Evolutionary conservation across 2,113 vertebrate species (phyloP).

Genomic region (Loxodonta africana): DNA sequence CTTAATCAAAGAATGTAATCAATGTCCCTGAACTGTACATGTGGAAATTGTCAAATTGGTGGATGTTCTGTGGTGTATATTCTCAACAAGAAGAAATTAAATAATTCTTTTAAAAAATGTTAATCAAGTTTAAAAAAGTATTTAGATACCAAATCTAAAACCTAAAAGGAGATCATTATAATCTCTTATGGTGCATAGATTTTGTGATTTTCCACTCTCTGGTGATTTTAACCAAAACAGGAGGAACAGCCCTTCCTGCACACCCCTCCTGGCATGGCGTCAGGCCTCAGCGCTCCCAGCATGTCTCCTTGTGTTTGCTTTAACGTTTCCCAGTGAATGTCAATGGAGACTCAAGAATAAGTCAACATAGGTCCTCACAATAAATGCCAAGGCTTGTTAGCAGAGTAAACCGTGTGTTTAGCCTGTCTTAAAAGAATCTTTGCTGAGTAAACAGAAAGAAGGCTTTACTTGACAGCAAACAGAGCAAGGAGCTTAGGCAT

Average conservation of each 20-base stretch:
- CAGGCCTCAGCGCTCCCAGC: constrained; percentile 59
- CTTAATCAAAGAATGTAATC: neutral
- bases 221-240: constrained; percentile 57
- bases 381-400: constrained; percentile 88
- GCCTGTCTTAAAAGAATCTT: constrained; percentile 84
- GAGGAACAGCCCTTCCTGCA: constrained; percentile 9
- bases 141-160: neutral
- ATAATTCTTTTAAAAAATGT: neutral
- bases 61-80: neutral
- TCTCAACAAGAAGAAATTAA: neutral
- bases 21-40: neutral
- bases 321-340: constrained; percentile 84
- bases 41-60: neutral
- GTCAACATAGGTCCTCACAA: constrained; percentile 85
- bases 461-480: constrained; percentile 68
- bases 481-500: constrained; percentile 48
- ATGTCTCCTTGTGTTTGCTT: constrained; percentile 80
- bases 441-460: constrained; percentile 84
- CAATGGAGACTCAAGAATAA: constrained; percentile 82
- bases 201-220: constrained; percentile 27
- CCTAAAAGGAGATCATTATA: neutral
- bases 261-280: neutral
- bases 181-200: neutral
- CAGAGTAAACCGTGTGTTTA: constrained; percentile 85
- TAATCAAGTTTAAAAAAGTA: neutral